These are phyloP conservation scores for Catotricha subobsoleta DNA, from an alignment of 2,888 invertebrate genomes.

Conservation along the genomic window DNA sequence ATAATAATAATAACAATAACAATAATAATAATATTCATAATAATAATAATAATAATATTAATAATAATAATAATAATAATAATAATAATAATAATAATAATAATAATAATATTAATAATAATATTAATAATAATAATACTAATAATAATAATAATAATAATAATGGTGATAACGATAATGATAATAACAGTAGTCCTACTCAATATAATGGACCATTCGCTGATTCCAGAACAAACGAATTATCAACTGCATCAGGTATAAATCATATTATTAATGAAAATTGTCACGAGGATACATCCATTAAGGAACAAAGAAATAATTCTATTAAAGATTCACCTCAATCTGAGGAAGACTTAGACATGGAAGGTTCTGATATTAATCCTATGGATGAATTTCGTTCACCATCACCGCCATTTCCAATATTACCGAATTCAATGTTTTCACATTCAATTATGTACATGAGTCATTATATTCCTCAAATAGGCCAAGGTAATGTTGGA, in stretches of 20 bases:
- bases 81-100: conserved; percentile 5
- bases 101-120: conserved; percentile 1
- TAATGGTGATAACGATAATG: neutral
- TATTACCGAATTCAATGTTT: conserved; percentile 77
- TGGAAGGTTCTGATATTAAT: conserved; percentile 27
- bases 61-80: no score
- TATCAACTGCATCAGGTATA: conserved; percentile 16
- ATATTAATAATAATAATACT: conserved; percentile 14
- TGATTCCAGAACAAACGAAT: conserved; percentile 12
- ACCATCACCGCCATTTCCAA: conserved; percentile 46
- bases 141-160: conserved; percentile 11
- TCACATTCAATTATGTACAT: conserved; percentile 82
- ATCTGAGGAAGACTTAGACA: conserved; percentile 26
- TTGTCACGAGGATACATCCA: conserved; percentile 21
- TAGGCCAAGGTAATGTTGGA: conserved; percentile 28
- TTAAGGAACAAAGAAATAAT: conserved; percentile 24
- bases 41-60: no score
- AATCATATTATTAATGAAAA: no score
- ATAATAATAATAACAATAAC: no score
- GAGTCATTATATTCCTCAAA: conserved; percentile 65
- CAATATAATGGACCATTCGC: no score
- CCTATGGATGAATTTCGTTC: conserved; percentile 28
- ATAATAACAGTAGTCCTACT: neutral
- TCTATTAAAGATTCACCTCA: conserved; percentile 15
- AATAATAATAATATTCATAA: no score